Evolutionary conservation across 2,888 invertebrate species (phyloP), one percentile per base, ranked within the genome.

Genomic region (Thalpophila matura): DNA sequence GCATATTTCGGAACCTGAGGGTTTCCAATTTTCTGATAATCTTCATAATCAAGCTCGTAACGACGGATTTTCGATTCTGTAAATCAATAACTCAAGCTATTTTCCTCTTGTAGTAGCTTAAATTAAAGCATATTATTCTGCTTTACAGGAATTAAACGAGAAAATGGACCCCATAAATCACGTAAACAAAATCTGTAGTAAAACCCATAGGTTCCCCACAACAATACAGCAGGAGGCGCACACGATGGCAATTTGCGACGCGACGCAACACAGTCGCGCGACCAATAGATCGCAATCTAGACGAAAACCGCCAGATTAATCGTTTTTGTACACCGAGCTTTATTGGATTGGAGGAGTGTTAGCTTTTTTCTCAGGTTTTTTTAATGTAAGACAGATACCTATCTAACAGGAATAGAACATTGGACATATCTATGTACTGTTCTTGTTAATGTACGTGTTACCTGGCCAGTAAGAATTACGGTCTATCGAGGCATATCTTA

Each of bases 201-300:
- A 6, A 62, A 53, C 35, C 35, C 40, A 40, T 31, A 64, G 37
- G 33, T 37, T 31, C 6, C 1, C 27, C 27, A 16, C 31, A 65
- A 64, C 51, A 59, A 49, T 59, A 43, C 54, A 42, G 18, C 27
- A 18, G 16, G 42, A 22, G 37, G 62, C 26, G 27, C 56, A 38
- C 58, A 50, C 43, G 72, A 53, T 74, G 67, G 73, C 82, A 81
- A 82, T 83, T 82, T 82, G 82, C 67, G 80, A 77, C 61, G 63
- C 63, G 29, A 43, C 70, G 68, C 54, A 65, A 74, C 74, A 81
- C 70, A 76, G 80, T 78, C 73, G 63, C 53, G 68, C 63, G 57
- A 64, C 61, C 65, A 64, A 69, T 72, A 77, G 75, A 78, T 76
- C 64, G 74, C 73, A 75, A 79, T 74, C 79, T 74, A 62, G 69